Evolutionary conservation across 2,797 vertebrate genomes (phyloP), one percentile per base, ranked within the genome.

Genomic region (Halcyon badia): DNA sequence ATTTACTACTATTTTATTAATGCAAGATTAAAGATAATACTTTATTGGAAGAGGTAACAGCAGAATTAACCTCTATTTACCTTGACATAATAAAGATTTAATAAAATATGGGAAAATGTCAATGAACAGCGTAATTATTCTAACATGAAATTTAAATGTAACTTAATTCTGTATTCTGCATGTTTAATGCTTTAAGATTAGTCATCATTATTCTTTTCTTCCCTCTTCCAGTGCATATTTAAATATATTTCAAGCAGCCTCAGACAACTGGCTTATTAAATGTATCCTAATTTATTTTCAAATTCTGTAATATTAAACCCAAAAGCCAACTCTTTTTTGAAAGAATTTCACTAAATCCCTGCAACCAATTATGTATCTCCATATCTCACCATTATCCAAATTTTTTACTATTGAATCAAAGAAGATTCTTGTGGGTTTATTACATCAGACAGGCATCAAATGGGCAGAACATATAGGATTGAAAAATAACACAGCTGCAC

Each of bases 61-160:
- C 70, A 56, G 94, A 96, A 98, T 98, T 98, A 98, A 98, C 98
- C 97, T 98, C 98, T 98, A 98, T 98, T 98, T 98, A 98, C 97
- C 97, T 98, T 98, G 97, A 98, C 97, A 98, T 97, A 98, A 98
- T 98, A 98, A 98, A 97, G 97, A 97, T 98, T 98, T 98, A 98
- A 98, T 98, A 98, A 98, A 98, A 98, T 97, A 98, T 90, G 93
- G 97, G 90, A 75, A 98, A 98, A 98, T 96, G 97, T 96, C 97
- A 97, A 94, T 97, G 97, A 98, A 97, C 80, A 87, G 95, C 64
- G 58, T 98, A 98, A 98, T 98, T 98, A 98, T 98, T 98, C 96
- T 96, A 98, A 98, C 96, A 97, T 95, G 96, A 98, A 98, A 98
- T 98, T 97, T 98, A 98, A 98, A 98, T 96, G 90, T 96, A 98